Conservation (phyloP, 2,888 invertebrate species). For the Acanthosepion lycidas region DNA sequence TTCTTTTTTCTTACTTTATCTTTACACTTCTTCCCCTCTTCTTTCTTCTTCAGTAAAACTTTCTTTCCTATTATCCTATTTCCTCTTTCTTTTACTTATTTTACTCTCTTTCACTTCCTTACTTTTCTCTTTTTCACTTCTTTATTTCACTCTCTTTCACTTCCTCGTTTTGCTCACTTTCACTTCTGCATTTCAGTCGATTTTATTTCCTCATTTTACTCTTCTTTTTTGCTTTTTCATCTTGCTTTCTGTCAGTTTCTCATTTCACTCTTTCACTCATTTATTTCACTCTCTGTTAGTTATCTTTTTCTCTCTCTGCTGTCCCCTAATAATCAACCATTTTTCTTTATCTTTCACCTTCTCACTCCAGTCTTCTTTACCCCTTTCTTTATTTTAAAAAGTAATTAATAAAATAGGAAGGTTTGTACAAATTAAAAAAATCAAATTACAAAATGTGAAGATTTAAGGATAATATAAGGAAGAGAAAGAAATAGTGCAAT, state of each 20-base stretch:
- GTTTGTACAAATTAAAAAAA: too few relatives aligned
- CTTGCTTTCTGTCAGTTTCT: neutral
- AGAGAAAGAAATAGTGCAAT: too few relatives aligned
- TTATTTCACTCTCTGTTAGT: too few relatives aligned
- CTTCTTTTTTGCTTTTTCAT: neutral
- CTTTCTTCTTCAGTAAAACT: too few relatives aligned
- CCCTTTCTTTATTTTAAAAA: neutral
- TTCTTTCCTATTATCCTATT: too few relatives aligned
- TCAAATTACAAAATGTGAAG: too few relatives aligned
- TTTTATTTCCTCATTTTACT: neutral
- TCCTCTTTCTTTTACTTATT: neutral
- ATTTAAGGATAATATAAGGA: too few relatives aligned
- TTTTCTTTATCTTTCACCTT: neutral
- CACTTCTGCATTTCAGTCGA: neutral
- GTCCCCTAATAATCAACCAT: neutral
- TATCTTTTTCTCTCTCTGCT: neutral
- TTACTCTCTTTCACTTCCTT: neutral
- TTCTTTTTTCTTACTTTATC: neutral
- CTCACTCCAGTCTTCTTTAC: neutral
- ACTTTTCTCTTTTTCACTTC: too few relatives aligned
- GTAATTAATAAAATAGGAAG: too few relatives aligned
- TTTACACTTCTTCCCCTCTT: neutral
- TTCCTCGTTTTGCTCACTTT: too few relatives aligned
- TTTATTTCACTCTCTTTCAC: neutral
- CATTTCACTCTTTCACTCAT: neutral